Evolutionary conservation across 2,797 vertebrate genomes (phyloP), one percentile per base, ranked within the genome.

Genomic region (Corythornis leucogaster): DNA sequence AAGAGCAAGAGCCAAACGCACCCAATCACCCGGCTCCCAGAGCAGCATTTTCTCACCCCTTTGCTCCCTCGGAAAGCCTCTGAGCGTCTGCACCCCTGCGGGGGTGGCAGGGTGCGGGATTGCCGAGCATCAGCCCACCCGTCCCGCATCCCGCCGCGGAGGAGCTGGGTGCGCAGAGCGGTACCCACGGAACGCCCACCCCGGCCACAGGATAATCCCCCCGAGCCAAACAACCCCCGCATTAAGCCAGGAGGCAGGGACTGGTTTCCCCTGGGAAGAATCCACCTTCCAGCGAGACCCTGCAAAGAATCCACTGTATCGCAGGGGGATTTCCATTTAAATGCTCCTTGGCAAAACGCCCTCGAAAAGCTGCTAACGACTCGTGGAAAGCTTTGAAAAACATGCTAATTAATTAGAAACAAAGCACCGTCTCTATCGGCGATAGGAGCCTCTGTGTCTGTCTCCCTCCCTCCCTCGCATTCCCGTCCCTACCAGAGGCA

Each of bases 351-450:
- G 97, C 95, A 97, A 96, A 88, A 63, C 43, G 91, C 94, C 96
- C 63, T 97, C 84, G 42, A 62, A 97, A 97, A 96, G 92, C 95
- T 89, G 85, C 95, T 96, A 87, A 89, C 50, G 93, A 76, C 90
- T 95, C 48, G 48, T 64, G 59, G 89, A 96, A 97, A 96, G 94
- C 97, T 94, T 97, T 97, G 97, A 85, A 95, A 96, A 96, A 96
- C 96, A 97, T 95, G 92, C 95, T 96, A 97, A 97, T 98, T 96
- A 96, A 95, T 87, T 89, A 94, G 96, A 96, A 97, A 97, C 95
- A 97, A 97, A 95, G 92, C 94, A 57, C 88, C 59, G 51, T 96
- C 95, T 96, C 95, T 88, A 76, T 93, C 77, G 82, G 85, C 88
- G 90, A 87, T 54, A 35, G 76, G 80, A 91, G 83, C 76, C 80